Conservation (phyloP, 2,113 vertebrate species). For the Falco punctatus region DNA sequence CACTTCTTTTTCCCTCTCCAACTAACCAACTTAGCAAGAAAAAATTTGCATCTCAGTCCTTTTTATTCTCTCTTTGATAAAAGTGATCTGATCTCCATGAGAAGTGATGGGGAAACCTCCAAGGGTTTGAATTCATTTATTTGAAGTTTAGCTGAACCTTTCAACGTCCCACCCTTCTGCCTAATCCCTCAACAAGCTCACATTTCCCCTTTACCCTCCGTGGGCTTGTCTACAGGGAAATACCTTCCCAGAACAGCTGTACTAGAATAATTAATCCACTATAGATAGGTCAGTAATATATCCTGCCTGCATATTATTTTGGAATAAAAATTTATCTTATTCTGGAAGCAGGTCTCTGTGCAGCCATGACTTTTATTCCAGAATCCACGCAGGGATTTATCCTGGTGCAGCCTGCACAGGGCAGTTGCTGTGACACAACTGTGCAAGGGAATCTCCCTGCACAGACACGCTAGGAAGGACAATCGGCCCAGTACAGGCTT, state of each 20-base stretch:
- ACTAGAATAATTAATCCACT: slow-evolving; percentile 26
- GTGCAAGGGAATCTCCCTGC: neutral
- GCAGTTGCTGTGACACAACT: neutral
- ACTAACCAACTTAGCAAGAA: neutral
- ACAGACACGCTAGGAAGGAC: neutral
- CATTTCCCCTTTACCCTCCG: slow-evolving; percentile 25
- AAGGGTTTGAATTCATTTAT: slow-evolving; percentile 24
- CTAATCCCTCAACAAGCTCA: slow-evolving; percentile 34
- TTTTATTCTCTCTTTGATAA: slow-evolving; percentile 1
- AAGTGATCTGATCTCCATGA: neutral
- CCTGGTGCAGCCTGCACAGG: neutral
- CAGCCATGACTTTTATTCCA: neutral
- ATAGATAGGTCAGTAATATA: neutral
- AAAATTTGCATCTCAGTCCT: neutral
- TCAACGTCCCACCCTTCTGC: neutral
- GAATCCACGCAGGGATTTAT: neutral
- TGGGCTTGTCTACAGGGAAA: slow-evolving; percentile 19
- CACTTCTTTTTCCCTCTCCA: neutral
- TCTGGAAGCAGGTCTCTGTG: neutral
- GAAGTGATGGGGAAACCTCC: neutral
- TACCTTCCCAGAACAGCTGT: slow-evolving; percentile 40
- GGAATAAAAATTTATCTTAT: neutral
- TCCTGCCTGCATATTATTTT: neutral
- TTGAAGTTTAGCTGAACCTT: slow-evolving; percentile 41
- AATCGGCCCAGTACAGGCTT: neutral